Evolutionary conservation across 1,140 invertebrate species (phyloP), one percentile per base, ranked within the genome.

Genomic region (Notospermus geniculatus): DNA sequence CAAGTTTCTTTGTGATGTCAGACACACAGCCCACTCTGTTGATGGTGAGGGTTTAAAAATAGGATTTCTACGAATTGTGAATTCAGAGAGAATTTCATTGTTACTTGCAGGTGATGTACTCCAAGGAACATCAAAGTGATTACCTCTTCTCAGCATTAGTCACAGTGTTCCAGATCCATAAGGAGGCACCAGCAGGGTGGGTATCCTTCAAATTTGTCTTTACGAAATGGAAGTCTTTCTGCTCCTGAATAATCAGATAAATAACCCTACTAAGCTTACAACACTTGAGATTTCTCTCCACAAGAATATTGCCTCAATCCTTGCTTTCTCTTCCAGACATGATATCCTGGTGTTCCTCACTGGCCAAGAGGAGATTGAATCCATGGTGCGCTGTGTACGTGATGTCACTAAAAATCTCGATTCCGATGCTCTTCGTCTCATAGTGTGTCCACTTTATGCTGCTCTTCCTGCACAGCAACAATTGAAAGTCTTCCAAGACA

Each of bases 331-430:
- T 66, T 70, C 53, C 63, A 82, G 81, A 27, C 68, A 87, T 70
- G 93, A 97, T 78, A 91, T 99, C 74, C 83, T 99, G 36, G 91
- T 98, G n/a, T 99, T 99, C 83, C 83, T 98, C 52, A 98, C 96
- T 63, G 97, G 97, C 2, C 94, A 98, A 84, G 96, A 99, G 80
- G 97, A 99, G 86, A 98, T 99, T 69, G 95, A 98, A 83, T 86
- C 89, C 2, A 87, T 93, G 60, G 90, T 88, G 41, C 82, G 86
- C 60, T 88, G 88, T 73, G 90, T 94, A 1, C 84, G 87, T 68
- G 85, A 89, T 70, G 86, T 93, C 59, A 85, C 86, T 4, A 90
- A 89, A 78, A 72, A 76, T 56, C 64, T 80, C 30, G 67, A 65
- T 25, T 56, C 60, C 27, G 82, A 82, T 19, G 77, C 77, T 62